Evolutionary conservation across 2,888 invertebrate genomes (phyloP).

Genomic region (Oligia latruncula): DNA sequence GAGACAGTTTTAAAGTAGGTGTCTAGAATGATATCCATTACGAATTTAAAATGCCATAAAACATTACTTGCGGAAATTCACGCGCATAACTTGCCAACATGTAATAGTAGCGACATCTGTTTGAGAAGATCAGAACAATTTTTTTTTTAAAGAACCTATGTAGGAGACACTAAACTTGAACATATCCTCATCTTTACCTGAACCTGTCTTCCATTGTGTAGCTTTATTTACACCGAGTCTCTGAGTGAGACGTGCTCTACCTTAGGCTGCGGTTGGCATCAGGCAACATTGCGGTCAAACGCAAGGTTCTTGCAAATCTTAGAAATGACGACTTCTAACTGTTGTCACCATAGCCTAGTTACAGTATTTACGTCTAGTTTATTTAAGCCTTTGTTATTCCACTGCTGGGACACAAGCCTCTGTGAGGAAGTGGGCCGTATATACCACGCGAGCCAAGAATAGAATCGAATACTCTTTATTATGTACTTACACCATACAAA

Average conservation of each 20-base stretch:
- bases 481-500: background rate
- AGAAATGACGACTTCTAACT: conserved; percentile 35
- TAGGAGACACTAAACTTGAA: background rate
- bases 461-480: background rate
- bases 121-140: background rate
- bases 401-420: background rate
- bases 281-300: conserved; percentile 38
- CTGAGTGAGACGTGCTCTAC: background rate
- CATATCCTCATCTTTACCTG: background rate
- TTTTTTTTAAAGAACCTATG: background rate
- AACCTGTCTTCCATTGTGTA: background rate
- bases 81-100: background rate
- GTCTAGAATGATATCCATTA: background rate
- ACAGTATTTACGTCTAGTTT: background rate
- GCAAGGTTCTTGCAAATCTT: conserved; percentile 29
- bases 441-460: background rate
- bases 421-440: background rate
- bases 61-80: background rate
- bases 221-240: background rate
- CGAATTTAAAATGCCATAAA: background rate
- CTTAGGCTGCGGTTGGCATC: conserved; percentile 36
- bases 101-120: conserved; percentile 19
- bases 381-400: background rate
- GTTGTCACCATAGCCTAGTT: conserved; percentile 18
- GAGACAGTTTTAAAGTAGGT: background rate